These are phyloP conservation scores for Mormyrops boulengeri DNA, from an alignment of 2,797 vertebrate species.

Conservation along the genomic window DNA sequence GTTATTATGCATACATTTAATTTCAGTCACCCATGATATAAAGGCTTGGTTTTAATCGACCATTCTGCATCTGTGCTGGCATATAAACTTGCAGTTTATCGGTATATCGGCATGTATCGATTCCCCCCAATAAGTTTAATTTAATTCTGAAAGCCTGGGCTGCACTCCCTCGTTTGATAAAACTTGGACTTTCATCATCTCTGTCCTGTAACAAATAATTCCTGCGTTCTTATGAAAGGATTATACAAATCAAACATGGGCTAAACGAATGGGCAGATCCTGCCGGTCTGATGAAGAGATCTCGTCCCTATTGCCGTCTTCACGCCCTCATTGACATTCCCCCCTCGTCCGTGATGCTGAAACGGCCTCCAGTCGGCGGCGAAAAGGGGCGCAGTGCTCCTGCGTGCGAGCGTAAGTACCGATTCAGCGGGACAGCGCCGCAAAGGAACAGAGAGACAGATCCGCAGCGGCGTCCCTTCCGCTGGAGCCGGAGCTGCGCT, in stretches of 20 bases:
- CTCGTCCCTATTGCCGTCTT: constrained; percentile 38
- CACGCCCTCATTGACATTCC: constrained; percentile 50
- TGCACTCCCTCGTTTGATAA: neutral
- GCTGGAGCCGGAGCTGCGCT: constrained; percentile 21
- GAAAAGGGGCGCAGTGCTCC: constrained; percentile 28
- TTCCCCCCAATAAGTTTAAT: neutral
- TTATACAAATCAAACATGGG: neutral
- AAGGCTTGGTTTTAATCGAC: neutral
- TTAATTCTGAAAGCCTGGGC: neutral
- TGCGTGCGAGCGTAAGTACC: constrained; percentile 54
- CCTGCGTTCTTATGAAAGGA: neutral
- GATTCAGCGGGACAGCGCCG: constrained; percentile 53
- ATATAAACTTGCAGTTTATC: neutral
- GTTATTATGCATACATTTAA: neutral
- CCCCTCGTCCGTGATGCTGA: constrained; percentile 39
- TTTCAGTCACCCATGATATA: neutral
- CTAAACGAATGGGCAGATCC: neutral
- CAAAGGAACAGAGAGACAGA: constrained; percentile 42
- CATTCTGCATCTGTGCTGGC: neutral
- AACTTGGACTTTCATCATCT: neutral
- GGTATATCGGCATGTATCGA: neutral
- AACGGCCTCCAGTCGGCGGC: constrained; percentile 28
- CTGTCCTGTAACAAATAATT: neutral
- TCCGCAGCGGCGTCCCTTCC: constrained; percentile 28
- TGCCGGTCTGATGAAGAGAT: constrained; percentile 5